Conservation (phyloP, 1,140 invertebrate species). For the Epicauta chinensis region DNA sequence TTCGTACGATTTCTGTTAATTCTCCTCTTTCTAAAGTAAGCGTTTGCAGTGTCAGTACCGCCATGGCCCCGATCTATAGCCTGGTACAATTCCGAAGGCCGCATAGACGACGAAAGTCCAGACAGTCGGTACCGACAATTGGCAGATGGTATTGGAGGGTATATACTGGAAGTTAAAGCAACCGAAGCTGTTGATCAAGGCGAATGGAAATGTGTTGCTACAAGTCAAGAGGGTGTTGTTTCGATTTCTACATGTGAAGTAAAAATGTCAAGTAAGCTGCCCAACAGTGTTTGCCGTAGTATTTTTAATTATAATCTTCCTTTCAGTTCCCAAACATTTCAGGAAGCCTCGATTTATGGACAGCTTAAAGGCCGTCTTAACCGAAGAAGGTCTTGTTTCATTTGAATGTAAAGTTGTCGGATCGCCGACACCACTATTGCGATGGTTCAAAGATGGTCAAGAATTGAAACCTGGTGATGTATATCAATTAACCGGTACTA, state of each 20-base stretch:
- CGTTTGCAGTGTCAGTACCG: slow-evolving; percentile 70
- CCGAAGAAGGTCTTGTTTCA: slow-evolving; percentile 84
- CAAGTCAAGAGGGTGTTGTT: slow-evolving; percentile 61
- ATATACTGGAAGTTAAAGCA: slow-evolving; percentile 64
- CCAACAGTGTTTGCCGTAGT: too few relatives aligned
- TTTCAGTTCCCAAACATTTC: slow-evolving; percentile 81
- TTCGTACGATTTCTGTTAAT: background rate
- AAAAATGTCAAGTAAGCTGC: slow-evolving; percentile 60
- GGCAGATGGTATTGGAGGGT: slow-evolving; percentile 74
- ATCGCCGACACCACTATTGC: slow-evolving; percentile 75
- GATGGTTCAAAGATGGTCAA: slow-evolving; percentile 88
- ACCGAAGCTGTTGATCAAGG: slow-evolving; percentile 75
- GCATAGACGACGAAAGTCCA: slow-evolving; percentile 56
- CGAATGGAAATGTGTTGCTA: slow-evolving; percentile 83
- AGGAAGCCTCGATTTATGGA: slow-evolving; percentile 84
- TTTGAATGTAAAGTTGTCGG: slow-evolving; percentile 92
- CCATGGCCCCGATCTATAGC: slow-evolving; percentile 71
- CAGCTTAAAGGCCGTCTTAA: slow-evolving; percentile 76
- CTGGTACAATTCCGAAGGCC: slow-evolving; percentile 80
- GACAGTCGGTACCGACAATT: slow-evolving; percentile 58
- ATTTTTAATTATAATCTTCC: slow-evolving; percentile 6
- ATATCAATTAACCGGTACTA: slow-evolving; percentile 83
- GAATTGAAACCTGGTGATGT: slow-evolving; percentile 88
- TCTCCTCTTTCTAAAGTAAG: too few relatives aligned
- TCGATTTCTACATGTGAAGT: slow-evolving; percentile 65